Evolutionary conservation across 2,113 vertebrate species (phyloP), one percentile per base, ranked within the genome.

Genomic region (Ptilonorhynchus violaceus): DNA sequence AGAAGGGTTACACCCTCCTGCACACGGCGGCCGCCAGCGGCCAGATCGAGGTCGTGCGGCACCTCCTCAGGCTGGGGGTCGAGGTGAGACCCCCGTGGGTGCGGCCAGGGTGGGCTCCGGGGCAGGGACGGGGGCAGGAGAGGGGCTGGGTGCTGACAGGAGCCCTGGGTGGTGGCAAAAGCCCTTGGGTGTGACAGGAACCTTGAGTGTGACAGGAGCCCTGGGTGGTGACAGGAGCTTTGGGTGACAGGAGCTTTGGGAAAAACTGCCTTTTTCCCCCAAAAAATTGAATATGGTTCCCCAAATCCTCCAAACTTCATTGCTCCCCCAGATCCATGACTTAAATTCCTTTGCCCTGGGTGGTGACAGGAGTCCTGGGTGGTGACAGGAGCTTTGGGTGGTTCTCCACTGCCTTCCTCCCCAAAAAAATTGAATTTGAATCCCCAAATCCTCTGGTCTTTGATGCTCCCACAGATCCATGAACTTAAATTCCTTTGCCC

Each of bases 1-100:
- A 98, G 95, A 98, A 97, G 83, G 99, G 99, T 69, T 99, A 99
- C 93, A 99, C 99, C 10, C 98, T 99, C 28, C 98, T 99, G 37
- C 99, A 99, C 44, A 99, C 98, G 2, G 99, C 99, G 4, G 99
- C 99, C 4, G 98, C 99, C 91, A 98, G 98, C 9, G 99, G 99
- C 81, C 99, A 99, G 95, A 97, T 99, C 10, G 99, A 99, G 7
- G 97, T 99, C 18, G 98, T 99, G 97, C 98, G 98, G 67, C 98
- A 99, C 96, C 98, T 99, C 59, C 96, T 99, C 84, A 98, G 98
- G 80, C 98, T 99, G 62, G 98, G 98, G 22, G 98, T 99, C 11
- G 99, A 99, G 99, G 99, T 99, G 70, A 96, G 98, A 74, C n/a
- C 33, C 66, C 17, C 2, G 1, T 39, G 37, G 37, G 37, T 39